A percentile compares a stretch with the other conserved stretches of the same genome.
Evolutionary conservation across 1,140 invertebrate species (phyloP).

Genomic region (Orchestia grillus): DNA sequence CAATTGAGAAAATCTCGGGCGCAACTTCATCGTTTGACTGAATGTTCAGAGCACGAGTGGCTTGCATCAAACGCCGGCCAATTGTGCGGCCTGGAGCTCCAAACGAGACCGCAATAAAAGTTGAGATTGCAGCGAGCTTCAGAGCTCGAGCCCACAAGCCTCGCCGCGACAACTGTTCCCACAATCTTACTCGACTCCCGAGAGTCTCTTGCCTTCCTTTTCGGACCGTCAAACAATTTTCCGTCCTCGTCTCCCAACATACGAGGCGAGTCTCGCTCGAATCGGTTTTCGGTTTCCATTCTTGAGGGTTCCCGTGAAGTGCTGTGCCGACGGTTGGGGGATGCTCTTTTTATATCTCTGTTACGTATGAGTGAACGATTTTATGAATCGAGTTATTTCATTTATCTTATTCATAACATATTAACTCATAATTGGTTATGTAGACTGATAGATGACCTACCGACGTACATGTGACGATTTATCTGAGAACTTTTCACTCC

Average conservation of each 20-base stretch:
- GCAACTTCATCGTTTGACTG: background rate
- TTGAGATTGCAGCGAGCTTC: background rate
- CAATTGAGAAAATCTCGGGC: background rate
- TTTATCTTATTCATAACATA: too few species aligned
- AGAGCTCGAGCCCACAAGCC: background rate
- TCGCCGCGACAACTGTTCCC: conserved; percentile 3
- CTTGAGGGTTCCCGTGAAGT: background rate
- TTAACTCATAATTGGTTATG: too few species aligned
- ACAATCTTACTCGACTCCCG: background rate
- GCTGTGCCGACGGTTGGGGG: background rate
- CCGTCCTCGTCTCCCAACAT: background rate
- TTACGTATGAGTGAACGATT: background rate
- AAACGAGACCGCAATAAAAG: conserved; percentile 36
- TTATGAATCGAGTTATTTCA: background rate
- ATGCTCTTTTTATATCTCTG: background rate
- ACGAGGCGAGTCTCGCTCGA: background rate
- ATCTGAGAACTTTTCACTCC: too few species aligned
- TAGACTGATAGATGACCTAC: too few species aligned
- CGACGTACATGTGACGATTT: too few species aligned
- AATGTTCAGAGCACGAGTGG: background rate
- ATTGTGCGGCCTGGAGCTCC: background rate
- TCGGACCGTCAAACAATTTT: conserved; percentile 1
- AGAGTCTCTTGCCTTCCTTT: background rate
- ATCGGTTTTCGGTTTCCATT: background rate
- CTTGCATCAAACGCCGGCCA: background rate